Evolutionary conservation across 92 coral and sea anemone species (phyloP).

Genomic region (Zoanthus sociatus): DNA sequence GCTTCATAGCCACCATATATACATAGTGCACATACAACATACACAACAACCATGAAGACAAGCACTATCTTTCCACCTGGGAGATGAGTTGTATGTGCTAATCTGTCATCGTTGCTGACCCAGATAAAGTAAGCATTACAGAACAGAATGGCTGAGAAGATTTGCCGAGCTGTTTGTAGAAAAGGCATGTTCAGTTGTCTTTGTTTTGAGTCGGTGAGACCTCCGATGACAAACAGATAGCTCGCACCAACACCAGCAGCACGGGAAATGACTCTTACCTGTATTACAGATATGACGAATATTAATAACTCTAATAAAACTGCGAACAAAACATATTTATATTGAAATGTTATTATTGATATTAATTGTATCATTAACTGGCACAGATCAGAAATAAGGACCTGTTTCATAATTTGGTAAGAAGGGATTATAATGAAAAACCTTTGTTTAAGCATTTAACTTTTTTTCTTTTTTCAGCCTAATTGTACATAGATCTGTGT

Average conservation of each 20-base stretch:
- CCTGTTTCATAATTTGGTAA: too few species aligned
- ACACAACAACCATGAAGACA: slow-evolving; percentile 65
- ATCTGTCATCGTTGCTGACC: slow-evolving; percentile 85
- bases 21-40: slow-evolving; percentile 80
- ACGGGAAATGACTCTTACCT: slow-evolving; percentile 87
- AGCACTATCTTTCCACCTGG: slow-evolving; percentile 88
- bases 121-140: slow-evolving; percentile 90
- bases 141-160: slow-evolving; percentile 82
- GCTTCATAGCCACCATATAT: slow-evolving; percentile 95
- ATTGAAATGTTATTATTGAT: too few species aligned
- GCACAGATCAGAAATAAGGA: too few species aligned
- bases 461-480: too few species aligned
- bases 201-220: slow-evolving; percentile 75
- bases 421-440: too few species aligned
- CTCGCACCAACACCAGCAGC: slow-evolving; percentile 87
- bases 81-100: slow-evolving; percentile 77
- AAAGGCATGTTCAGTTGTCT: slow-evolving; percentile 26
- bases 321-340: too few species aligned
- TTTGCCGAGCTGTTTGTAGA: slow-evolving; percentile 71
- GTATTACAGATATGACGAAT: not conserved
- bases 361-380: too few species aligned
- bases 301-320: not conserved
- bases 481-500: too few species aligned
- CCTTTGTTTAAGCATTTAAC: too few species aligned
- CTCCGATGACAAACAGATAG: slow-evolving; percentile 91